A percentile compares a stretch with the other conserved stretches of the same genome.
Conservation (phyloP, 2,888 invertebrate genomes). For the Ennomos erosarius region DNA sequence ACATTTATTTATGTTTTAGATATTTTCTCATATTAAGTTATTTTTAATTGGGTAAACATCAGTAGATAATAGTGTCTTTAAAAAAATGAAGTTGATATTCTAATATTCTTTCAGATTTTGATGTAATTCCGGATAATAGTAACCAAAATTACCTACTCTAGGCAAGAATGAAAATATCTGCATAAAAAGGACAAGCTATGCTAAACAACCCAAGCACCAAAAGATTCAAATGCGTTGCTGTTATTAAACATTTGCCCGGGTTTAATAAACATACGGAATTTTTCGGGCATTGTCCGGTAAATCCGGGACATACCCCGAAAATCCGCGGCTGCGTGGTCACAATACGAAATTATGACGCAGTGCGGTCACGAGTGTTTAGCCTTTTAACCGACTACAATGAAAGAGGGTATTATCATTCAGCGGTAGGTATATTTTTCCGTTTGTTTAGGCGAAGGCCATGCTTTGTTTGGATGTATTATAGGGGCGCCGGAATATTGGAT, state of each 20-base stretch:
- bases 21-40: no score
- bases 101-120: no score
- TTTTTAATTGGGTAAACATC: no score
- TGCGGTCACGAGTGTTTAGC: conserved; percentile 31
- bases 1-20: no score
- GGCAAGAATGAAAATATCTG: background rate
- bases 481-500: conserved; percentile 5
- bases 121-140: no score
- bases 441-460: conserved; percentile 27
- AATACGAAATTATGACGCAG: conserved; percentile 31
- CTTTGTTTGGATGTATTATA: conserved; percentile 24
- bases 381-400: conserved; percentile 30
- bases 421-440: conserved; percentile 30
- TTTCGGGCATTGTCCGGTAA: conserved; percentile 21
- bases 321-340: conserved; percentile 24
- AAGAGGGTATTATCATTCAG: conserved; percentile 25
- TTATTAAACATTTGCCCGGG: conserved; percentile 26
- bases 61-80: no score
- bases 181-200: conserved; percentile 8
- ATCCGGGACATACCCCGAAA: conserved; percentile 25
- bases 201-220: conserved; percentile 14
- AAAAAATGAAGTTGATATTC: no score
- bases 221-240: conserved; percentile 17
- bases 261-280: conserved; percentile 27
- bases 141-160: no score